Evolutionary conservation across 2,113 vertebrate species (phyloP), one percentile per base, ranked within the genome.

Genomic region (Sander vitreus): DNA sequence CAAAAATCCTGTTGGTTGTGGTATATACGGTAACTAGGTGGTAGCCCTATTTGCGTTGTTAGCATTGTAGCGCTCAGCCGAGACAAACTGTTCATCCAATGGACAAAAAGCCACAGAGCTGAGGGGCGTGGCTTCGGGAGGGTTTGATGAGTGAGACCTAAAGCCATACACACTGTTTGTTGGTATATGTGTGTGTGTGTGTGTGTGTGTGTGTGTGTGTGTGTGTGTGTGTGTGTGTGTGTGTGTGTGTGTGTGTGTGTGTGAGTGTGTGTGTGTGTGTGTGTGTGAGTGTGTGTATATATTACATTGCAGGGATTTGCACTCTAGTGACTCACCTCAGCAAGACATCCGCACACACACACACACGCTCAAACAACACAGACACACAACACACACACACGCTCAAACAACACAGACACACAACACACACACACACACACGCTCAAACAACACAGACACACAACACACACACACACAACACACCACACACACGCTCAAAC

Each of bases 141-240:
- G 80, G 75, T 82, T 82, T 71, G 60, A 90, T 47, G 69, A 85
- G 66, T 69, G 83, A 87, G 80, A 86, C 71, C 80, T 80, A 89
- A 91, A 92, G 90, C 90, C 91, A 91, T 90, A 93, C 84, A 90
- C 85, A 91, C 88, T 91, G 83, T 89, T 69, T 74, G 86, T 86
- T 76, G 4, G 64, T 73, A 50, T 65, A 25, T 72, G 65, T 76
- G 54, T 78, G 54, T 66, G 58, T 66, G 50, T 80, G 63, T 47
- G 73, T 74, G 66, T 54, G 64, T 70, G 54, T 62, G 39, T 69
- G 68, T 76, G 54, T 78, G 54, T 63, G 58, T 66, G 50, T 80
- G 63, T 47, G 73, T 74, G 66, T 54, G 66, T 82, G 76, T 67
- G 50, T 57, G 63, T 80, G 68, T 77, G 69, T 59, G 30, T 73